A percentile compares a stretch with the other conserved stretches of the same genome.
These are phyloP conservation scores for Channa maculata DNA, from an alignment of 2,113 vertebrate species.

Conservation along the genomic window DNA sequence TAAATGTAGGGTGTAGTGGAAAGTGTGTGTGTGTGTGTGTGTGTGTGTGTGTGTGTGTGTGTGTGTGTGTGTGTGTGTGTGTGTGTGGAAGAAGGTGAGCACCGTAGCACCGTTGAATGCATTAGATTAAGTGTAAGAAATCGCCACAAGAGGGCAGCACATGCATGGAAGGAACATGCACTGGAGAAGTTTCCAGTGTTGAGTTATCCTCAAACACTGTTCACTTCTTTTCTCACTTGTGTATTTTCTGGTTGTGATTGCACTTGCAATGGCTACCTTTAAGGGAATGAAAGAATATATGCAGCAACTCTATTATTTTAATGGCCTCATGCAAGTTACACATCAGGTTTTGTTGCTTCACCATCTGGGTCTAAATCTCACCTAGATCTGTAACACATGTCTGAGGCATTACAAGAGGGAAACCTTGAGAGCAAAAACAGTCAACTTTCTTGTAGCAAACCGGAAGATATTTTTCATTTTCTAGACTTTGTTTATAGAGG, in stretches of 20 bases:
- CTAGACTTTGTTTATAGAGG: constrained; percentile 33
- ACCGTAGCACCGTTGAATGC: not conserved
- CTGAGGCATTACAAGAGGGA: not conserved
- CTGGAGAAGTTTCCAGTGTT: not conserved
- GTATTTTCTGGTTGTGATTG: constrained; percentile 11
- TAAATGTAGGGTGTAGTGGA: not conserved
- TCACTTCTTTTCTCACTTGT: not conserved
- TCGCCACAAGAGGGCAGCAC: constrained; percentile 69
- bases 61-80: too few species aligned
- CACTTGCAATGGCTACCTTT: constrained; percentile 26
- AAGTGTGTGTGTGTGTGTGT: not conserved
- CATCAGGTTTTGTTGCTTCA: not conserved
- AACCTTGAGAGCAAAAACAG: constrained; percentile 5
- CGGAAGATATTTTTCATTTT: constrained; percentile 44
- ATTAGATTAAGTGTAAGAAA: constrained; percentile 21
- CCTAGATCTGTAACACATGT: not conserved
- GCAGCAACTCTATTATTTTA: constrained; percentile 35
- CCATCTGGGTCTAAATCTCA: not conserved
- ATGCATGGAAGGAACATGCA: constrained; percentile 30
- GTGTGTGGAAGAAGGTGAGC: too few species aligned
- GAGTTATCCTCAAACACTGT: not conserved
- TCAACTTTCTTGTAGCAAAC: constrained; percentile 53
- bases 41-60: too few species aligned
- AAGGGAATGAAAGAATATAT: constrained; percentile 40
- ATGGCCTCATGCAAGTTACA: constrained; percentile 16